phyloP scores from a whole-genome alignment of 30 jellyfish, hydroid and myxozoan genomes.

The Hydractinia symbiolongicarpus region DNA sequence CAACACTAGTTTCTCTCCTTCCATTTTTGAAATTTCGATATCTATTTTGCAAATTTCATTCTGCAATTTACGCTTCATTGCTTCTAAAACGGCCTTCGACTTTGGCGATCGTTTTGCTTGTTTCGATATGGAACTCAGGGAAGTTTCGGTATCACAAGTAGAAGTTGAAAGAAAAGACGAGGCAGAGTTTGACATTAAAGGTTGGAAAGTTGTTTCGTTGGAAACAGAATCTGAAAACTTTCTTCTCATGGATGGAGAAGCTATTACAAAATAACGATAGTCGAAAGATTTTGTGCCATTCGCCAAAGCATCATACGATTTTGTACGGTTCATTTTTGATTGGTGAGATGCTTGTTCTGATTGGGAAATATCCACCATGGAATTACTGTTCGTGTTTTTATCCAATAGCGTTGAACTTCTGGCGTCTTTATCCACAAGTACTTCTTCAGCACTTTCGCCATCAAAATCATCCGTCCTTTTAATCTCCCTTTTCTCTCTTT shows the following conservation, averaged over 20 bases:
- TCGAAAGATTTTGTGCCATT: neutral
- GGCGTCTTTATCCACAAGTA: too few relatives aligned
- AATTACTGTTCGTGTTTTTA: neutral
- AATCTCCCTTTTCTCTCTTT: too few relatives aligned
- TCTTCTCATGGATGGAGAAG: constrained; percentile 1
- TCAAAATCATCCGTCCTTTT: too few relatives aligned
- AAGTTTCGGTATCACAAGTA: neutral
- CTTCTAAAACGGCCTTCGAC: neutral
- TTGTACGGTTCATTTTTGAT: neutral
- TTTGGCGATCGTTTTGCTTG: neutral
- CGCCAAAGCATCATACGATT: neutral
- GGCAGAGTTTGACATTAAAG: neutral
- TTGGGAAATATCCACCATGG: neutral
- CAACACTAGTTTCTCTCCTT: neutral
- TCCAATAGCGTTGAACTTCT: neutral
- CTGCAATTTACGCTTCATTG: neutral
- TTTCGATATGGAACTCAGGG: neutral
- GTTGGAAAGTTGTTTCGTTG: neutral
- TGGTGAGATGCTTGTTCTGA: neutral
- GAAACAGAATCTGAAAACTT: neutral
- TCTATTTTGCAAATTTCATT: constrained; percentile 1
- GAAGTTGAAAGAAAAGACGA: neutral
- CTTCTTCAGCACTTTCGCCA: too few relatives aligned
- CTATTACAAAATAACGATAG: constrained; percentile 16
- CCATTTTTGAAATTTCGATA: constrained; percentile 15